Base-by-base conservation (phyloP, 2,888 invertebrate species). In the Macrosoma leucophasiata region DNA sequence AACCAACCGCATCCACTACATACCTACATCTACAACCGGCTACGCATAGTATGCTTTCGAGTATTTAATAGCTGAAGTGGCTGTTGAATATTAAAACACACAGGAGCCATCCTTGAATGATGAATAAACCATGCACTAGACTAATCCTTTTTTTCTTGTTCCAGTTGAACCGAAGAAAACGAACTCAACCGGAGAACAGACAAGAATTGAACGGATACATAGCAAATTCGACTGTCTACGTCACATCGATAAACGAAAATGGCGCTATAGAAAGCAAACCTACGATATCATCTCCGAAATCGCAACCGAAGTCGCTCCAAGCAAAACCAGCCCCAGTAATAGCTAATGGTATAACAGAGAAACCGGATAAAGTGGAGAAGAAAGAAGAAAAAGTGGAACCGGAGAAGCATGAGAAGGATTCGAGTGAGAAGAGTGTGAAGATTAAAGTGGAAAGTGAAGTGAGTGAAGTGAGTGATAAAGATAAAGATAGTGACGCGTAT, bases 211-310 rank as follows among this genome's bases (percentile, higher is more conserved):
- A 93, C 87, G 93, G 93, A 40, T 90, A 93, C 64, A 92, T 92
- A 59, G 92, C 91, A 64, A 91, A 90, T 64, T 91, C 92, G 36
- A 91, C 92, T 35, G 93, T 94, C 50, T 94, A 93, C 86, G 93
- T 93, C 50, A 93, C 93, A 44, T 92, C 92, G 48, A 89, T 91
- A 29, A 79, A 78, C 69, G 84, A 84, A 52, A 79, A 85, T 71
- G 77, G 84, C 40, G 65, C 84, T 7, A 78, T 82, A 54, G 79
- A 84, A 42, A 73, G 66, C 46, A 79, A 82, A 41, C 82, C 84
- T 1, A 78, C 74, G 2, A 79, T 76, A 56, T 78, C 82, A 3
- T 82, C 82, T 4, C 81, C 84, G 0, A 84, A 82, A 56, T 67
- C 77, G 8, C 74, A 69, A 41, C 82, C 77, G 2, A 85, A 77